A percentile compares a stretch with the other conserved stretches of the same genome.
These are phyloP conservation scores for Strigamia transsilvanica DNA, from an alignment of 2,888 invertebrate genomes.

Conservation along the genomic window DNA sequence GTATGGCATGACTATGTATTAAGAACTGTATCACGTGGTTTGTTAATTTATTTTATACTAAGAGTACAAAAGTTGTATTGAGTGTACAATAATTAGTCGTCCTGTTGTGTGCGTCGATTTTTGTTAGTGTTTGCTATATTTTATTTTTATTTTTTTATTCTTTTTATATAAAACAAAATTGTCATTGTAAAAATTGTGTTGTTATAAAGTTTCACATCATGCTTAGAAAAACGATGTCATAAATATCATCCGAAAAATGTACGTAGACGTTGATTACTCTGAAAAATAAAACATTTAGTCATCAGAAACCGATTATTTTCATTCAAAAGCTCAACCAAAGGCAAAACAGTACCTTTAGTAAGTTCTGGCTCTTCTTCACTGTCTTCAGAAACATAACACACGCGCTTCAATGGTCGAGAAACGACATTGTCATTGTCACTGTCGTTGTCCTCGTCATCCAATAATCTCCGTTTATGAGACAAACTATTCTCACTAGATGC, in stretches of 20 bases:
- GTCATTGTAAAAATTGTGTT: neutral
- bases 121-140: neutral
- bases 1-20: conserved; percentile 3
- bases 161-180: neutral
- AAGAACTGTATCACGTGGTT: neutral
- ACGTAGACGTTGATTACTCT: neutral
- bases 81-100: neutral
- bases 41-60: neutral
- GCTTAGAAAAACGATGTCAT: neutral
- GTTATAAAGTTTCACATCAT: neutral
- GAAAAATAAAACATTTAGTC: neutral
- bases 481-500: neutral
- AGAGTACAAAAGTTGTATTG: conserved; percentile 1
- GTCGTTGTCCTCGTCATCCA: neutral
- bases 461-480: neutral
- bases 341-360: no score
- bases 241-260: conserved; percentile 1
- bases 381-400: neutral
- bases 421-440: neutral
- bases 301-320: neutral
- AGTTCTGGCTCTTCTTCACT: neutral
- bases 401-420: neutral
- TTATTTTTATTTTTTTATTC: neutral
- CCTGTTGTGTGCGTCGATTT: neutral
- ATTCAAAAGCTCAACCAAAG: no score